Percentiles rank a stretch among this genome's conserved stretches.
These are phyloP conservation scores for Seriola rivoliana DNA, from an alignment of 2,113 vertebrate genomes.

Conservation along the genomic window DNA sequence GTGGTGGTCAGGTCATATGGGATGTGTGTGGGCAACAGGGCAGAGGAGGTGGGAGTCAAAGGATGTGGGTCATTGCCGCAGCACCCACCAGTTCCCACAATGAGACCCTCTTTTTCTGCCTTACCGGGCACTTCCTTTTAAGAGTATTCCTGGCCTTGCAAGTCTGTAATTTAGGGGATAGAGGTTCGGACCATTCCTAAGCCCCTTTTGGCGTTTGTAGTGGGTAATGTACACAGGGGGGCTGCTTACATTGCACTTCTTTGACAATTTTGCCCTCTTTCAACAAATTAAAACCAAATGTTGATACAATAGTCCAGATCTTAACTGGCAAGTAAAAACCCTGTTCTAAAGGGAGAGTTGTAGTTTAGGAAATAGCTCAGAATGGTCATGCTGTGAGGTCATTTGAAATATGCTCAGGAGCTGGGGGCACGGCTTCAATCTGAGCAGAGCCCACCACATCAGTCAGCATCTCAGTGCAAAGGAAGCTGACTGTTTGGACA, in stretches of 20 bases:
- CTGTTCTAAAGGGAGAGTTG: constrained; percentile 40
- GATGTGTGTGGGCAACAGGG: constrained; percentile 30
- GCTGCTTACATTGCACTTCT: constrained; percentile 73
- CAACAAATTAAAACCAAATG: constrained; percentile 78
- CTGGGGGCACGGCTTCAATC: constrained; percentile 33
- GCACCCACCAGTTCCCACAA: constrained; percentile 77
- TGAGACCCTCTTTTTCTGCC: constrained; percentile 74
- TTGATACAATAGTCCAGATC: constrained; percentile 65
- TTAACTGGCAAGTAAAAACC: constrained; percentile 28
- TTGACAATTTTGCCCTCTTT: constrained; percentile 58
- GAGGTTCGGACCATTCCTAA: constrained; percentile 64
- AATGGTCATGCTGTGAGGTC: constrained; percentile 62
- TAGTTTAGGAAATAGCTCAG: constrained; percentile 47
- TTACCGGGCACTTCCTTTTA: constrained; percentile 67
- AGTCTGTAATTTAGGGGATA: constrained; percentile 73
- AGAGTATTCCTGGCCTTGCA: constrained; percentile 75
- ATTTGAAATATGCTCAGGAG: constrained; percentile 58
- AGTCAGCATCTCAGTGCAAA: constrained; percentile 57
- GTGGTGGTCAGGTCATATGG: constrained; percentile 53
- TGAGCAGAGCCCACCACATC: constrained; percentile 54
- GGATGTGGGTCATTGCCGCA: constrained; percentile 80
- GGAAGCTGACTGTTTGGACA: constrained; percentile 68
- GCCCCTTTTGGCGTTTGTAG: constrained; percentile 68
- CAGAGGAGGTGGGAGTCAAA: constrained; percentile 33
- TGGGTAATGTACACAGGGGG: constrained; percentile 61